phyloP scores from a whole-genome alignment of 2,797 vertebrate species.

The Alcedo atthis region DNA sequence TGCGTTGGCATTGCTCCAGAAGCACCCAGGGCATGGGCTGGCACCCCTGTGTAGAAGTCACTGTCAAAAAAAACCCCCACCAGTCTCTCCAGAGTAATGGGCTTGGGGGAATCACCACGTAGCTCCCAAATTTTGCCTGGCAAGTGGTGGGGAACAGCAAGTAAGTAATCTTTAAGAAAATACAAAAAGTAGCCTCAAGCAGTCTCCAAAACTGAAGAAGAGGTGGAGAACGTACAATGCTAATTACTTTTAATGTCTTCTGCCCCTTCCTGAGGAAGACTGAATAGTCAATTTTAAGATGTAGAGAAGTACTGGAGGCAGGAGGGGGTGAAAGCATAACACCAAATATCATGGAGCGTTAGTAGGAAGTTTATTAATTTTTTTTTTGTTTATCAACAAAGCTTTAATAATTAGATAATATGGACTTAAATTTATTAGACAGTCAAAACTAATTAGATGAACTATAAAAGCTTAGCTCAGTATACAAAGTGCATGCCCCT shows the following conservation, averaged over 20 bases:
- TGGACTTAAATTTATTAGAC: neutral
- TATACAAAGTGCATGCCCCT: neutral
- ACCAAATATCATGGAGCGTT: neutral
- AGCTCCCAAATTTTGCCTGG: neutral
- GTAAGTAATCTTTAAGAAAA: neutral
- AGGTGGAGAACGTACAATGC: neutral
- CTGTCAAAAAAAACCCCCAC: fast-evolving
- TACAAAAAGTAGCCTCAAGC: neutral
- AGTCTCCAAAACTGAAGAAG: neutral
- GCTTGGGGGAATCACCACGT: fast-evolving
- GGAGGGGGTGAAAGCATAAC: fast-evolving
- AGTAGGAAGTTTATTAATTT: neutral
- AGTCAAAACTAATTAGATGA: neutral
- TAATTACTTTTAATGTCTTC: neutral
- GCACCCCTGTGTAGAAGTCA: fast-evolving
- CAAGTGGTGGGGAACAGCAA: neutral
- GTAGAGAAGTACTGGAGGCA: neutral
- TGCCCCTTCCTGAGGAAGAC: neutral
- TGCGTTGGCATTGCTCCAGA: fast-evolving
- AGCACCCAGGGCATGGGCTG: fast-evolving
- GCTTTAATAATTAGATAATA: neutral
- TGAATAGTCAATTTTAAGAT: neutral
- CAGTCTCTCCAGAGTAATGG: fast-evolving
- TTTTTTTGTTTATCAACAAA: no score
- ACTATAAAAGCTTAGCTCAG: neutral